Evolutionary conservation across 2,797 vertebrate species (phyloP).

Genomic region (Prionace glauca): DNA sequence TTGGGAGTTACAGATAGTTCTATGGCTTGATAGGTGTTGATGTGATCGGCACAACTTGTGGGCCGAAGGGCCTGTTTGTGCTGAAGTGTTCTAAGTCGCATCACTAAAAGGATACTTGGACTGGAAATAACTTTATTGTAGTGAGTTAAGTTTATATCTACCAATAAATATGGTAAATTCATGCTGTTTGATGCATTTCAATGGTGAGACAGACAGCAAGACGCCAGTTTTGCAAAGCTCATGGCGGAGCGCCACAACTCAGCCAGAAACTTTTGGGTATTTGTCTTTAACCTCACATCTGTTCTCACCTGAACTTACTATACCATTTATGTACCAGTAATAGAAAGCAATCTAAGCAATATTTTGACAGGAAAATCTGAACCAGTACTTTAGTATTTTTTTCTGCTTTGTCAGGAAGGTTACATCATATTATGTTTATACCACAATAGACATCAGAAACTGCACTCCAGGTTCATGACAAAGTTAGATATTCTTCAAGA

Average conservation of each 20-base stretch:
- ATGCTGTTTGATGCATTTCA: background rate
- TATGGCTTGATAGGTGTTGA: too few species aligned
- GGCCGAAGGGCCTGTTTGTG: too few species aligned
- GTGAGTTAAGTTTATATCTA: background rate
- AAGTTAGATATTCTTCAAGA: background rate
- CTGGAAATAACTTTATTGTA: background rate
- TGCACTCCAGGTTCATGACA: background rate
- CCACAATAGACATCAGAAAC: background rate
- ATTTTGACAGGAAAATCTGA: background rate
- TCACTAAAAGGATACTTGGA: background rate
- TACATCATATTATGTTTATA: too few species aligned
- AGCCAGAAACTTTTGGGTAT: too few species aligned
- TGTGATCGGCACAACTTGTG: too few species aligned
- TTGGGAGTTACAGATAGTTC: too few species aligned
- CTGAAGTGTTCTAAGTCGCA: too few species aligned
- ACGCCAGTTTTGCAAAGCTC: background rate
- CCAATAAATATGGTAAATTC: background rate
- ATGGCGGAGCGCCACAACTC: background rate
- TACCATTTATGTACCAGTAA: background rate
- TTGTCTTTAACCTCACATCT: too few species aligned
- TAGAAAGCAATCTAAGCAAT: background rate
- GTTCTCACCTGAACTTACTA: too few species aligned
- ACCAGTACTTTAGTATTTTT: background rate
- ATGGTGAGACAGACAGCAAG: background rate
- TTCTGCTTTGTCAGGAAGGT: background rate